phyloP scores from a whole-genome alignment of 2,888 invertebrate genomes.

The Latrodectus hesperus region DNA sequence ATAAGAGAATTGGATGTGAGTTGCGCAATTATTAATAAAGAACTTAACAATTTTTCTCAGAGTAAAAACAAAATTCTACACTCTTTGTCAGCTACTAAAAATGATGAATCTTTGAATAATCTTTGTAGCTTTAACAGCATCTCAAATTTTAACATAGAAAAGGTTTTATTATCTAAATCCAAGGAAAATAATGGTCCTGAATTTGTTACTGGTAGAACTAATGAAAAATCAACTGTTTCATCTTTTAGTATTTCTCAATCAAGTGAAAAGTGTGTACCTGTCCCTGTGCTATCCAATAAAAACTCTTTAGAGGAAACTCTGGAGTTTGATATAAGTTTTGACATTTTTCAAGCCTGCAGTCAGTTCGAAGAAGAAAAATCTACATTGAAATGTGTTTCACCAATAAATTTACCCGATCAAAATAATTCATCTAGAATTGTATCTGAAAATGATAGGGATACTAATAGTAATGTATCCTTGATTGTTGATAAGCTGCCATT shows the following conservation, averaged over 20 bases:
- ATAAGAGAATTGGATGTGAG: slow-evolving; percentile 33
- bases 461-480: slow-evolving; percentile 11
- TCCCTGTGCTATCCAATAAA: no score
- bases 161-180: no score
- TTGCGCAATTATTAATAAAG: background rate
- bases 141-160: no score
- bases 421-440: no score
- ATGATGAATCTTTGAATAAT: no score
- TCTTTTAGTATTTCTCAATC: background rate
- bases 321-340: slow-evolving; percentile 56
- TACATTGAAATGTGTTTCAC: background rate
- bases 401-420: background rate
- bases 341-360: background rate
- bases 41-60: background rate
- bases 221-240: background rate
- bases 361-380: background rate
- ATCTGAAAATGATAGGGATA: background rate
- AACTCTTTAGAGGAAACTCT: background rate
- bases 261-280: no score
- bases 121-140: no score
- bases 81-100: background rate
- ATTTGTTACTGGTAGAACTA: background rate
- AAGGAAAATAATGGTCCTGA: background rate
- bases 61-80: background rate
- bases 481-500: slow-evolving; percentile 37